Conservation (phyloP, 2,113 vertebrate genomes). For the Falcunculus frontatus region DNA sequence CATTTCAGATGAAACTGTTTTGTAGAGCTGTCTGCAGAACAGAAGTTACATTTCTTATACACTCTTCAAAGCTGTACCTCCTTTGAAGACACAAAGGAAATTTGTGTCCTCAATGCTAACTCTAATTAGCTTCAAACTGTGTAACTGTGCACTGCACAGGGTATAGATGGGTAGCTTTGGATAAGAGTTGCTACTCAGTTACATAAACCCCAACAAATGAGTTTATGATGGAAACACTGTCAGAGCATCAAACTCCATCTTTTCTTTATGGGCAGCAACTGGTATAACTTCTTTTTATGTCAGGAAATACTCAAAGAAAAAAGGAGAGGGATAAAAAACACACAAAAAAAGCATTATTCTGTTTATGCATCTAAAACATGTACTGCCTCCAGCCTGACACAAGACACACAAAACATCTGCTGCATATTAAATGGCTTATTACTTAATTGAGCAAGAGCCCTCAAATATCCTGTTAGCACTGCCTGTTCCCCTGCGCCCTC, state of each 20-base stretch:
- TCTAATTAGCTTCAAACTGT: neutral
- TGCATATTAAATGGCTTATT: neutral
- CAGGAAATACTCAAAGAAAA: neutral
- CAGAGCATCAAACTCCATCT: neutral
- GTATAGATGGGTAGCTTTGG: neutral
- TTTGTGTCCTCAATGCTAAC: neutral
- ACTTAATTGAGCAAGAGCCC: neutral
- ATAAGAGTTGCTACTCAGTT: neutral
- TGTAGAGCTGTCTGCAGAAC: neutral
- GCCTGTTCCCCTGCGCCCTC: neutral
- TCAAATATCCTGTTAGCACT: neutral
- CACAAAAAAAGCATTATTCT: neutral
- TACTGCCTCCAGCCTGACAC: neutral
- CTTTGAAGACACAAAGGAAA: neutral
- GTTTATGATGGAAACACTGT: neutral
- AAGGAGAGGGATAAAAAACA: neutral
- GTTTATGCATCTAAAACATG: neutral
- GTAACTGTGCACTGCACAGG: neutral
- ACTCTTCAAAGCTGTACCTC: neutral
- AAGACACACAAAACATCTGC: neutral
- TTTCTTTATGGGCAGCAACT: neutral
- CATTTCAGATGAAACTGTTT: neutral
- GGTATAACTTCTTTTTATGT: neutral
- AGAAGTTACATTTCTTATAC: neutral
- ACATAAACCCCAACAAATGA: neutral